Evolutionary conservation across 2,113 vertebrate species (phyloP), one percentile per base, ranked within the genome.

Genomic region (Excalfactoria chinensis): DNA sequence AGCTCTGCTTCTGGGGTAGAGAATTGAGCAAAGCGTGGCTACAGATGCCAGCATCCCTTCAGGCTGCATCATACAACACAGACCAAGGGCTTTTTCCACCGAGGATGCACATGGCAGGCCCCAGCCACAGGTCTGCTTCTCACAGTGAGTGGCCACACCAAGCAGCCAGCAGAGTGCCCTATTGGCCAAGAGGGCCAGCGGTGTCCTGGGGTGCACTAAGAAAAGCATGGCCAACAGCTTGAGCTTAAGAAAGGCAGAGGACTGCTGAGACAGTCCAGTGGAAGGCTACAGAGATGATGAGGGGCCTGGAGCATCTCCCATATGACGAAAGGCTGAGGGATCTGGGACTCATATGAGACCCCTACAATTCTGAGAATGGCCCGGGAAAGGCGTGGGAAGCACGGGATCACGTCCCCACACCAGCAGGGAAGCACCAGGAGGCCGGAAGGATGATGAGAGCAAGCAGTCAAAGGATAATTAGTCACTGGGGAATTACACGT

Each of bases 91-190:
- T 62, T 62, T 22, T 62, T 5, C 30, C 1, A 1, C 13, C 5
- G 0, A 6, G 83, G 59, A 15, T 62, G 34, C 59, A 37, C 9
- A 4, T 18, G 11, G 60, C 16, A 62, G 51, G 2, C 9, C 8
- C 26, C 11, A 8, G 12, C 4, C 41, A 17, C 30, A 51, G 17
- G 30, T 17, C 8, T 10, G 43, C 69, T 71, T 43, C 62, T 32
- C 9, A 11, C 11, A 3, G n/a, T 40, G 11, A 9, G 0, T 1
- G 0, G 32, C 4, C 12, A 30, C 40, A n/a, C 6, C 5, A 1
- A 41, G n/a, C n/a, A n/a, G n/a, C n/a, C n/a, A n/a, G n/a, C n/a
- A n/a, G n/a, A n/a, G n/a, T 17, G 26, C 51, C 28, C 26, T 9
- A 15, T 9, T 17, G 26, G 51, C 15, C 51, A 53, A 28, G 26